Evolutionary conservation across 1,140 invertebrate species (phyloP).

Genomic region (Rhagoletis pomonella): DNA sequence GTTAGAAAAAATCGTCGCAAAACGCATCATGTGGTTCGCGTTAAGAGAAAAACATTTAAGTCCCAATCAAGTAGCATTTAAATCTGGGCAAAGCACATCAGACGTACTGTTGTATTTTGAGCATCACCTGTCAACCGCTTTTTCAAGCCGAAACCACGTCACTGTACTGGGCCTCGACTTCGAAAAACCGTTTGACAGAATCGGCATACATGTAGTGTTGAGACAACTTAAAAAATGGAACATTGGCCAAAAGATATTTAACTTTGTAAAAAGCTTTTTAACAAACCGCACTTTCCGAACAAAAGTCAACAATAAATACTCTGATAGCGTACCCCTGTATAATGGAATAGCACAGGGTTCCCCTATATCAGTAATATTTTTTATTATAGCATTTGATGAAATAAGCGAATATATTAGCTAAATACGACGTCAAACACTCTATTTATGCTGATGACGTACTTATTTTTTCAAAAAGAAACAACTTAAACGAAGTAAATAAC

Average conservation of each 20-base stretch:
- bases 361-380: constrained; percentile 27
- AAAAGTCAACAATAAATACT: constrained; percentile 27
- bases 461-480: too few species aligned
- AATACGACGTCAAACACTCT: constrained; percentile 3
- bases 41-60: background rate
- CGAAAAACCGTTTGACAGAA: constrained; percentile 53
- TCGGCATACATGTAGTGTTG: constrained; percentile 44
- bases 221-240: constrained; percentile 36
- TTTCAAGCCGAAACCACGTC: constrained; percentile 49
- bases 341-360: constrained; percentile 54
- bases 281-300: constrained; percentile 18
- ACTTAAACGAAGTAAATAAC: background rate
- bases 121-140: background rate
- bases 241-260: constrained; percentile 53
- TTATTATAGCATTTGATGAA: constrained; percentile 49
- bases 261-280: constrained; percentile 53
- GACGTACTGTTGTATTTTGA: constrained; percentile 39
- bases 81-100: background rate
- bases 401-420: background rate
- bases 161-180: constrained; percentile 28
- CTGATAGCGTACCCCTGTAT: background rate
- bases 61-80: constrained; percentile 52
- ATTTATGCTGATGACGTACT: background rate
- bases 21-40: constrained; percentile 37
- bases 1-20: constrained; percentile 37